These are phyloP conservation scores for Nephila pilipes DNA, from an alignment of 1,140 invertebrate species.

Conservation along the genomic window DNA sequence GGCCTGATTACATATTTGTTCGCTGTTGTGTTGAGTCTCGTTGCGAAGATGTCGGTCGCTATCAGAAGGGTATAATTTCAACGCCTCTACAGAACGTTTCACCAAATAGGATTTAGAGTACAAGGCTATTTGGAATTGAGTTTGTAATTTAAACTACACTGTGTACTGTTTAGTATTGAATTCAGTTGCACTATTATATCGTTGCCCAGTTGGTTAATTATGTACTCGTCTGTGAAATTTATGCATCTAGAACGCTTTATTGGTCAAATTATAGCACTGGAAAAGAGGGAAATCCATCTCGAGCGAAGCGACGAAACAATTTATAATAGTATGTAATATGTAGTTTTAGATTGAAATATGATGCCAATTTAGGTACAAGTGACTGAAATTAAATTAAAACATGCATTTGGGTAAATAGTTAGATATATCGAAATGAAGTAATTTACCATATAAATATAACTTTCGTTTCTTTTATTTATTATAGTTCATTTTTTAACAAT, in stretches of 20 bases:
- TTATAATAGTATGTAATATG: not conserved
- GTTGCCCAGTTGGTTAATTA: not conserved
- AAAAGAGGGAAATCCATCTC: not conserved
- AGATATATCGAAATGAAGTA: too few species aligned
- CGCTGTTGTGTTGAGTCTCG: not conserved
- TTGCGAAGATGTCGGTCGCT: not conserved
- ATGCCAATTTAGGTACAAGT: too few species aligned
- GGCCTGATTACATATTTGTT: slow-evolving; percentile 42
- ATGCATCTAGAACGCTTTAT: not conserved
- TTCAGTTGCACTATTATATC: not conserved
- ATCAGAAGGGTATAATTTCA: slow-evolving; percentile 11
- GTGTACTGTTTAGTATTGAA: not conserved
- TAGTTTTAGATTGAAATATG: too few species aligned
- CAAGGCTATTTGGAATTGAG: not conserved
- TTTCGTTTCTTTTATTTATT: too few species aligned
- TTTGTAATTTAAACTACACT: slow-evolving; percentile 19
- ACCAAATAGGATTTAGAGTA: slow-evolving; percentile 11
- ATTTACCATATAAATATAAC: too few species aligned
- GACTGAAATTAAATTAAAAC: too few species aligned
- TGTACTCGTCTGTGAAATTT: not conserved
- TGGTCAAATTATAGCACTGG: not conserved
- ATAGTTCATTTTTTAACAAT: too few species aligned
- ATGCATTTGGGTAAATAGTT: too few species aligned
- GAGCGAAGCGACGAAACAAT: not conserved
- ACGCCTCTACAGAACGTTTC: not conserved